phyloP scores from a whole-genome alignment of 2,888 invertebrate species.

The Homarus gammarus region DNA sequence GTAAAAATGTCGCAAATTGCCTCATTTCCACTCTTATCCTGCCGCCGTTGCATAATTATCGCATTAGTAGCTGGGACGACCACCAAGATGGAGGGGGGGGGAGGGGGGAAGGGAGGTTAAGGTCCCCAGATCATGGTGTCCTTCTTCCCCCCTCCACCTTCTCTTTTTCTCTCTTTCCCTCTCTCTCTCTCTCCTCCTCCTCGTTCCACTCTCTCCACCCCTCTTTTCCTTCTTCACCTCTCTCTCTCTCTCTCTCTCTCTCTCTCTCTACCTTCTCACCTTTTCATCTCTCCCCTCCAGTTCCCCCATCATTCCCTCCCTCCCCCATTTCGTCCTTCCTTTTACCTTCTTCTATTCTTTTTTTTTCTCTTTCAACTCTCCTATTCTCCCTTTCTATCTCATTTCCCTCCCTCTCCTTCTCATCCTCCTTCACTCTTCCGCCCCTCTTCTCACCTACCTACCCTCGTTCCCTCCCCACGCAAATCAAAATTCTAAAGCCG shows the following conservation, averaged over 20 bases:
- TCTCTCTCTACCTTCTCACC: background rate
- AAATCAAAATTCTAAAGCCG: too few relatives aligned
- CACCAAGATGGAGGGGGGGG: background rate
- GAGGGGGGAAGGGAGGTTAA: background rate
- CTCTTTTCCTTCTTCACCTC: background rate
- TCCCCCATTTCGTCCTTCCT: background rate
- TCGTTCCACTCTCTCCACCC: background rate
- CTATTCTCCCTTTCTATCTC: constrained; percentile 18
- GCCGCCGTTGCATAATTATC: constrained; percentile 28
- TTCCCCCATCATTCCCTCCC: background rate
- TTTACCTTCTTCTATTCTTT: background rate
- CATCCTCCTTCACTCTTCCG: too few relatives aligned
- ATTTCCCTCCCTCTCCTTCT: too few relatives aligned
- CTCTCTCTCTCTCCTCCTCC: background rate
- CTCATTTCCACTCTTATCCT: constrained; percentile 42
- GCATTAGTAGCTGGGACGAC: constrained; percentile 11
- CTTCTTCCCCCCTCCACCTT: too few relatives aligned
- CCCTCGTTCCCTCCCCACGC: too few relatives aligned
- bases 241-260: constrained; percentile 1
- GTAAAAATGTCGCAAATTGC: constrained; percentile 42
- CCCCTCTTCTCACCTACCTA: too few relatives aligned
- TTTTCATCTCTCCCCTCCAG: background rate
- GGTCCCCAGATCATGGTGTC: background rate
- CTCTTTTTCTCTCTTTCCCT: background rate
- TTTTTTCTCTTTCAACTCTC: background rate